Base-by-base conservation (phyloP, 2,888 invertebrate genomes). In the Lasius platythorax region DNA sequence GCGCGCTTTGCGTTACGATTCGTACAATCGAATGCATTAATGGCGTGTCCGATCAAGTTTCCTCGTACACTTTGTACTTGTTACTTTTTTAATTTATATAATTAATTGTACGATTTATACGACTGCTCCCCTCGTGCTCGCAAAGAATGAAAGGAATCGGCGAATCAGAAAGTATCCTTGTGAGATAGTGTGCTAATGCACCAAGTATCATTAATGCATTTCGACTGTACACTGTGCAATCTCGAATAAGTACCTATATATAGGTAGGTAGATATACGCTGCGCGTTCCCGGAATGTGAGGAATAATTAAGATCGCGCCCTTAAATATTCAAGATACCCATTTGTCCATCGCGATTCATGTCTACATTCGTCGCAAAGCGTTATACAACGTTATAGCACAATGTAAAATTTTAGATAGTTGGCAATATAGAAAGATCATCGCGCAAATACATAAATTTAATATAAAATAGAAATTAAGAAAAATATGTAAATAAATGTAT, bases 281-380 rank as follows among this genome's bases (percentile, higher is more conserved):
- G 33, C n/a, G 28, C 61, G 23, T 73, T 63, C 61, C 33, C 28
- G 37, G 23, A 73, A 79, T 79, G 73, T 50, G 37, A 18, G 28
- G 61, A 79, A 73, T 81, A 81, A 81, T 81, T 81, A 73, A 81
- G 73, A 50, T 37, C 12, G 33, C 23, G 23, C 18, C 46, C 61
- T 33, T 73, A 73, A 81, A 81, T 81, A 81, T 73, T 72, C 73
- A 73, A 81, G 73, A 72, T n/a, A 33, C 8, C 33, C 33, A 61
- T 79, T 79, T 61, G 30, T 58, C 56, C 58, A 50, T 46, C 61
- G 28, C 37, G 43, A 43, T 12, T 79, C 33, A 8, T 9, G 53
- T 23, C 9, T 15, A 43, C 78, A 11, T 33, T 66, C 12, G 18
- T 40, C 18, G 23, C 23, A 11, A n/a, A 70, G 28, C 40, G 1